These are phyloP conservation scores for Anhinga anhinga DNA, from an alignment of 2,113 vertebrate species.

Conservation along the genomic window DNA sequence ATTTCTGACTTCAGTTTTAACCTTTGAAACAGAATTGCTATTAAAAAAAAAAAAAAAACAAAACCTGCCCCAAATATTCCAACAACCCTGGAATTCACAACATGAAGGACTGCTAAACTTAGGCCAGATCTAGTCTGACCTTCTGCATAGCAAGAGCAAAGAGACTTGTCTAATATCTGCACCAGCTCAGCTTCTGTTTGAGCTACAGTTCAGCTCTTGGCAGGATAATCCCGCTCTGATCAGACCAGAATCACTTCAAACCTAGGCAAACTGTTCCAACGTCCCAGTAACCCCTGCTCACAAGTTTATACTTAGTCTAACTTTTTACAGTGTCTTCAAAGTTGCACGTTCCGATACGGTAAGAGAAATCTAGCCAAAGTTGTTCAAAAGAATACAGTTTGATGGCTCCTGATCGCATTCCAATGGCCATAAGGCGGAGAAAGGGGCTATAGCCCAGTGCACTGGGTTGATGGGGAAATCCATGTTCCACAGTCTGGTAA, in stretches of 20 bases:
- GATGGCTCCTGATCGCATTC: constrained; percentile 92
- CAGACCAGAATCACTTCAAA: background rate
- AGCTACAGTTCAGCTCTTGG: background rate
- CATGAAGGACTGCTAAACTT: constrained; percentile 18
- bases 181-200: constrained; percentile 6
- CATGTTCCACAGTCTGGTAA: constrained; percentile 93
- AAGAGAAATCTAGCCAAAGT: background rate
- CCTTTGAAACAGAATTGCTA: background rate
- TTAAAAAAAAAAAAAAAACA: background rate
- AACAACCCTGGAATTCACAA: constrained; percentile 40
- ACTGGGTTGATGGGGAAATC: constrained; percentile 97
- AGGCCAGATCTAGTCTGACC: constrained; percentile 16
- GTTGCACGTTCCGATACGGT: background rate
- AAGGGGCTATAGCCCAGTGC: constrained; percentile 90
- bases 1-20: constrained; percentile 24
- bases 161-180: background rate
- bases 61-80: constrained; percentile 19
- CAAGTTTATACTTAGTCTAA: background rate
- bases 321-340: background rate
- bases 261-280: background rate
- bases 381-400: constrained; percentile 90
- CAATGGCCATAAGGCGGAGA: constrained; percentile 90
- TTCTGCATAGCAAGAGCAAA: background rate
- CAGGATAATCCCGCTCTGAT: background rate
- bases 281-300: background rate